Evolutionary conservation across 2,113 vertebrate genomes (phyloP).

Genomic region (Petaurus breviceps): DNA sequence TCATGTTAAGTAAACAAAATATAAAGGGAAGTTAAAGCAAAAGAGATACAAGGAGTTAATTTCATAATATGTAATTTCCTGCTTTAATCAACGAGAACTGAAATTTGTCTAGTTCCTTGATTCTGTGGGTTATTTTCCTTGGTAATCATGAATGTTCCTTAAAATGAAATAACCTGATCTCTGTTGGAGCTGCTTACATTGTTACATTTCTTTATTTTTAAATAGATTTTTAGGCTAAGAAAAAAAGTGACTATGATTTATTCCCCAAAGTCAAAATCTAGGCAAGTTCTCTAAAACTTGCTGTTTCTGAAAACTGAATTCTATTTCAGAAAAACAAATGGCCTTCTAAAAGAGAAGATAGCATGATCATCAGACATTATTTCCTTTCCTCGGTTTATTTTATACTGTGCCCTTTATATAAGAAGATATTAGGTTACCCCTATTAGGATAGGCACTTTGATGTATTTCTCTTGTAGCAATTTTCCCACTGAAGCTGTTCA

Average conservation of each 20-base stretch:
- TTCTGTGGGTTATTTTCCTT: constrained; percentile 69
- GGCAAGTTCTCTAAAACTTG: neutral
- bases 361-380: neutral
- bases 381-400: neutral
- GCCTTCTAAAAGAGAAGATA: neutral
- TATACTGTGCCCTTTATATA: neutral
- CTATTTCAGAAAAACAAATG: neutral
- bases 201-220: constrained; percentile 68
- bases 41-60: constrained; percentile 32
- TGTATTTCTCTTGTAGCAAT: neutral
- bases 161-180: constrained; percentile 67
- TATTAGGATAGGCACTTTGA: neutral
- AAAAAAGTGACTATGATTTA: neutral
- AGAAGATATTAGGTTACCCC: neutral
- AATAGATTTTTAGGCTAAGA: neutral
- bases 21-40: constrained; percentile 61
- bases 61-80: constrained; percentile 63
- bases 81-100: constrained; percentile 73
- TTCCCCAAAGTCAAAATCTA: neutral
- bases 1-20: constrained; percentile 49
- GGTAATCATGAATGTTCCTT: constrained; percentile 70
- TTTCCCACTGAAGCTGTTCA: neutral
- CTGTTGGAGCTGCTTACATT: constrained; percentile 40
- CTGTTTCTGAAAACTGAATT: neutral
- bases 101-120: constrained; percentile 73